Conservation (phyloP, 2,113 vertebrate genomes). For the Epinephelus lanceolatus region DNA sequence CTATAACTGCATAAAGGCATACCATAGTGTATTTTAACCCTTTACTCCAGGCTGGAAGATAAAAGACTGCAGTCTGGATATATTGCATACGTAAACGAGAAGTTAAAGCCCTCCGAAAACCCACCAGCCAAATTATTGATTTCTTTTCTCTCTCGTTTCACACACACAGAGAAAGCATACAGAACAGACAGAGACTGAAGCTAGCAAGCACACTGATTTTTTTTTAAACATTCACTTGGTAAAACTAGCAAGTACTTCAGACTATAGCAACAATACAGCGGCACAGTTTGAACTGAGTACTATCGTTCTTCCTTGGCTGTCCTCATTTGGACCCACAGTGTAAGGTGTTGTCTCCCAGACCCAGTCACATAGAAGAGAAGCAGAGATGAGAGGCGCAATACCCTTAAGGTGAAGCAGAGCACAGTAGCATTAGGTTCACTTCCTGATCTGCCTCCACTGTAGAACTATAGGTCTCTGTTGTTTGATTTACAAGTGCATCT, state of each 20-base stretch:
- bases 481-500: slow-evolving; percentile 35
- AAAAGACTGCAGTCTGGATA: slow-evolving; percentile 37
- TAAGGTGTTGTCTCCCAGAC: slow-evolving; percentile 50
- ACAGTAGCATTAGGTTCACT: slow-evolving; percentile 8
- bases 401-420: slow-evolving; percentile 29
- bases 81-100: slow-evolving; percentile 76
- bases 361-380: slow-evolving; percentile 15
- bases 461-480: not conserved
- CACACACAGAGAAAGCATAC: slow-evolving; percentile 43
- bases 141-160: slow-evolving; percentile 59
- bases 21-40: slow-evolving; percentile 28
- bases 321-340: slow-evolving; percentile 65
- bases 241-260: slow-evolving; percentile 55
- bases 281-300: slow-evolving; percentile 40
- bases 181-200: slow-evolving; percentile 56
- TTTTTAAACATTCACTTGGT: slow-evolving; percentile 68
- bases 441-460: slow-evolving; percentile 8
- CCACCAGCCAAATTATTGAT: slow-evolving; percentile 78
- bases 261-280: slow-evolving; percentile 49
- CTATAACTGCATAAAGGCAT: slow-evolving; percentile 61
- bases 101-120: slow-evolving; percentile 40
- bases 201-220: slow-evolving; percentile 52
- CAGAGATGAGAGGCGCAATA: slow-evolving; percentile 24
- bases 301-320: slow-evolving; percentile 57
- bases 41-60: slow-evolving; percentile 44